Evolutionary conservation across 2,113 vertebrate species (phyloP).

Genomic region (Vulpes ferrilata): DNA sequence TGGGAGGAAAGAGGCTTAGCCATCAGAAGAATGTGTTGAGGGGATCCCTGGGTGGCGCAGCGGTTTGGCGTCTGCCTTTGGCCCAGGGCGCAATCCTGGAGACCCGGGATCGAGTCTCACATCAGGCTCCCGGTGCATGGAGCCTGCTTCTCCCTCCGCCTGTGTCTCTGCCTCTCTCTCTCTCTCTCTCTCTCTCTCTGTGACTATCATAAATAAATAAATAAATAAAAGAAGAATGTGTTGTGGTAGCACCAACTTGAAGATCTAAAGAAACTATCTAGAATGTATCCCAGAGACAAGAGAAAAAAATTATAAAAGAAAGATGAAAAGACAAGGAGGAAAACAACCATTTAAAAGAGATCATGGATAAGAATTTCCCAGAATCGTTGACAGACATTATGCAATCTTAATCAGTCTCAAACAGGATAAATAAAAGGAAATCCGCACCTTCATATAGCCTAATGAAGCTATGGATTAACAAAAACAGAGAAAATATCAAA

Average conservation of each 20-base stretch:
- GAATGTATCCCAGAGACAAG: not conserved
- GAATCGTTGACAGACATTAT: not conserved
- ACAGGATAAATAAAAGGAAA: conserved; percentile 37
- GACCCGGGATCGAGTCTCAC: too few species aligned
- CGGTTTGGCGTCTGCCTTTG: too few species aligned
- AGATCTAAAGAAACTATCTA: not conserved
- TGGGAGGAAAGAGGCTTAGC: not conserved
- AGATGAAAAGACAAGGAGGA: not conserved
- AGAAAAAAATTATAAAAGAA: not conserved
- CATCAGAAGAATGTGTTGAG: not conserved
- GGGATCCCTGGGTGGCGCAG: too few species aligned
- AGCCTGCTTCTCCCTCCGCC: too few species aligned
- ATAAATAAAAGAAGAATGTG: not conserved
- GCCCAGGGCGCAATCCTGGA: too few species aligned
- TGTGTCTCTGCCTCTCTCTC: too few species aligned
- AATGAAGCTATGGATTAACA: conserved; percentile 24
- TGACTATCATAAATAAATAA: too few species aligned
- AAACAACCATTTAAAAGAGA: conserved; percentile 2
- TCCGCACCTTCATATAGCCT: not conserved
- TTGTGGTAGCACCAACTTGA: not conserved
- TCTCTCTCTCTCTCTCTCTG: too few species aligned
- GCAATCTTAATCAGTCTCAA: conserved; percentile 1
- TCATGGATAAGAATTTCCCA: not conserved
- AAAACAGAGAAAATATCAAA: conserved; percentile 4
- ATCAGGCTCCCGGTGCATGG: too few species aligned